Evolutionary conservation across 2,888 invertebrate genomes (phyloP), one percentile per base, ranked within the genome.

Genomic region (Leptinotarsa rubiginosa): DNA sequence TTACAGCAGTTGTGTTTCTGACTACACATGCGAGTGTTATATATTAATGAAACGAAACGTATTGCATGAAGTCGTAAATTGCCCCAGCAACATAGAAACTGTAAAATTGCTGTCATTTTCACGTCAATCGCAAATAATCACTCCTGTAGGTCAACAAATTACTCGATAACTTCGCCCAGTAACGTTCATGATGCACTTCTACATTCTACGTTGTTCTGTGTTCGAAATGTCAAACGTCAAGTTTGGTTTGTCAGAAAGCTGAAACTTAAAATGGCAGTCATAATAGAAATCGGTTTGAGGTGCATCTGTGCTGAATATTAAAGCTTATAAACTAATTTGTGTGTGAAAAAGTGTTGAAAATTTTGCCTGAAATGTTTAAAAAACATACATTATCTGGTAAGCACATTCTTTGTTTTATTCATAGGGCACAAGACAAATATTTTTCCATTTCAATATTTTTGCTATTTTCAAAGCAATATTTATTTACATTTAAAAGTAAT

Each of bases 241-340:
- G 10, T 25, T 16, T 62, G 7, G 31, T 25, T 16, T 62, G 25
- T 25, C 62, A 31, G n/a, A 62, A 22, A n/a, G 54, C 16, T 13
- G 56, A 62, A 62, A 31, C 7, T 4, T 62, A 62, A 62, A 62
- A 62, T 62, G 62, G 62, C 62, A 62, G 62, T 62, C 56, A 62
- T 62, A 62, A 62, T 62, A 62, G 31, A 7, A 62, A 31, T 62
- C n/a, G 62, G 31, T 41, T 62, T 41, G 62, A 31, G 62, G n/a
- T 62, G 62, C 62, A 62, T 62, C 31, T 62, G 62, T 62, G 62
- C 62, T 62, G 41, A 62, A 62, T n/a, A 62, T n/a, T 62, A 25
- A 25, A 3, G n/a, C 25, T 31, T 31, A n/a, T 62, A 18, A 15
- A 62, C n/a, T 31, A n/a, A 20, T 41, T 31, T 41, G 62, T 62